Evolutionary conservation across 2,113 vertebrate genomes (phyloP), one percentile per base, ranked within the genome.

Genomic region (Podocnemis expansa): DNA sequence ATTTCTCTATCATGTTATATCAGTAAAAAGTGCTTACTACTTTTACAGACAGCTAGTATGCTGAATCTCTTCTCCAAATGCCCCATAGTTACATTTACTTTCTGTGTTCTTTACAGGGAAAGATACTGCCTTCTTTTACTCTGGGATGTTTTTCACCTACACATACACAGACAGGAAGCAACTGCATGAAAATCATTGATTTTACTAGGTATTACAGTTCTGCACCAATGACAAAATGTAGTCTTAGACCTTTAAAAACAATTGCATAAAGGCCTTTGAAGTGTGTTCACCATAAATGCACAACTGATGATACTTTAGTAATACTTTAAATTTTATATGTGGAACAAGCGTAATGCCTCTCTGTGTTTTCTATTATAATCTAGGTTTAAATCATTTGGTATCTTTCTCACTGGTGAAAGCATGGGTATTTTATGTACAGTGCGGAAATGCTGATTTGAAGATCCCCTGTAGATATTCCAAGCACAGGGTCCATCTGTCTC

Each of bases 41-140:
- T 2, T 0, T 45, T 31, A 51, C 11, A 51, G 10, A 10, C 14
- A 14, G 49, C 14, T 10, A 51, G 11, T 12, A 8, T 51, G 49
- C 49, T 51, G 9, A 51, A 51, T 51, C 49, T 51, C 49, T 8
- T 51, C 49, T 13, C 49, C 49, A 10, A 51, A 4, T 10, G 49
- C 49, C 49, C 49, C 3, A 51, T 51, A 51, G 11, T 51, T 51
- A 51, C 14, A 51, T 51, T 51, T 51, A 51, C 49, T 51, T 51
- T 51, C 49, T 51, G 27, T 70, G 25, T 1, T 3, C 0, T 51
- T 58, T 52, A 84, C n/a, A 5, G 5, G 45, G 73, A 55, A 63
- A 31, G 21, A 5, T 80, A 85, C 16, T 78, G 76, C 38, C 17
- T 7, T 31, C 51, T 3, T 49, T n/a, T 19, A 80, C 6, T 56